A percentile compares a stretch with the other conserved stretches of the same genome.
These are phyloP conservation scores for Leucophora obtusa DNA, from an alignment of 2,888 invertebrate genomes.

Conservation along the genomic window DNA sequence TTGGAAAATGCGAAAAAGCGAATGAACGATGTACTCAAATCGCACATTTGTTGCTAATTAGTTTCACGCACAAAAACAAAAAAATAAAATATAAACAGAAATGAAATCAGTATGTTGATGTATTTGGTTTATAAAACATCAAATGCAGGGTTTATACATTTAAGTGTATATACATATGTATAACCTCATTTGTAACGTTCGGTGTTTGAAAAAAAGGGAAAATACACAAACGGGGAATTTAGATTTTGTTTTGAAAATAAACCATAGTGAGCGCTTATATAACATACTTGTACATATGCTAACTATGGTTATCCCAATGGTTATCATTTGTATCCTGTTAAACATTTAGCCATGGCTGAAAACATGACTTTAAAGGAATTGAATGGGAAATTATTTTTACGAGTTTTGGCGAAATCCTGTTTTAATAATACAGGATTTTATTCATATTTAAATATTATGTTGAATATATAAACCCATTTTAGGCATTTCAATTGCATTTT, in stretches of 20 bases:
- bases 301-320: slow-evolving; percentile 43
- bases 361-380: neutral
- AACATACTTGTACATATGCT: slow-evolving; percentile 4
- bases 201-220: slow-evolving; percentile 5
- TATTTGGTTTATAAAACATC: slow-evolving; percentile 41
- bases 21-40: slow-evolving; percentile 39
- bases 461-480: too few species aligned
- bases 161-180: slow-evolving; percentile 34
- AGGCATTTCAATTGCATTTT: too few species aligned
- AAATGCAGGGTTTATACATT: slow-evolving; percentile 26
- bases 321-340: slow-evolving; percentile 43
- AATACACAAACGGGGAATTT: slow-evolving; percentile 25
- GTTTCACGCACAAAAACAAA: slow-evolving; percentile 54
- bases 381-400: too few species aligned
- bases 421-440: too few species aligned
- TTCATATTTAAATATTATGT: too few species aligned
- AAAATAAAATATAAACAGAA: slow-evolving; percentile 20
- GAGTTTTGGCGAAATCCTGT: too few species aligned
- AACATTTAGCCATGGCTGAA: slow-evolving; percentile 21
- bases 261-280: neutral
- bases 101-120: slow-evolving; percentile 36
- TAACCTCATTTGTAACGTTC: slow-evolving; percentile 46
- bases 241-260: neutral
- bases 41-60: slow-evolving; percentile 66
- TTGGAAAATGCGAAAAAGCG: slow-evolving; percentile 6